Evolutionary conservation across 2,888 invertebrate genomes (phyloP), one percentile per base, ranked within the genome.

Genomic region (Lamellibrachia satsuma): DNA sequence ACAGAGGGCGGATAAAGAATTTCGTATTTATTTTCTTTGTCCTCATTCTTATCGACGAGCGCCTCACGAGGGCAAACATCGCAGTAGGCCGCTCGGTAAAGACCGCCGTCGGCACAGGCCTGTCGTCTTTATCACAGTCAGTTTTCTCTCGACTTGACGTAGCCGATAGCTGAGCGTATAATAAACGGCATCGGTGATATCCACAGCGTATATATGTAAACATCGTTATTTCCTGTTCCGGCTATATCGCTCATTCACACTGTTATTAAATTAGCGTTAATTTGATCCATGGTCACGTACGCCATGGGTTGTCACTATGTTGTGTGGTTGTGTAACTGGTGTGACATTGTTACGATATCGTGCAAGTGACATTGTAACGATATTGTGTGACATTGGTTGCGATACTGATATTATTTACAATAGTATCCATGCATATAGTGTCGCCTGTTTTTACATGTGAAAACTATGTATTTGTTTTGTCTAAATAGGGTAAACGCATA

Each of bases 1-100:
- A 39, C 39, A 75, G 75, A 75, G 75, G 75, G 75, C 75, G 75
- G 75, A 75, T 75, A 75, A 75, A 75, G 75, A 75, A 75, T 75
- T 75, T 75, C 75, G 75, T 75, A 75, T 75, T 75, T 75, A 75
- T 75, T 75, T 75, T 75, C 75, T 11, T 75, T 75, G 15, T 75
- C 75, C 75, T 75, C 75, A 15, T n/a, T 8, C 75, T 75, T 75
- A 75, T 75, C 75, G 22, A 75, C n/a, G 75, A 75, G 22, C 75
- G 6, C 6, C 6, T 75, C 15, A n/a, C 22, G 15, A 75, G 75
- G 75, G 75, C 75, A 75, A 75, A 75, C 75, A 75, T 22, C 6
- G 75, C 15, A n/a, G 75, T 22, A 22, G 75, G 75, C 75, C 15
- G n/a, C 75, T 3, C 15, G 75, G 75, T 75, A n/a, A 6, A n/a